These are phyloP conservation scores for Sinosuthora webbiana DNA, from an alignment of 2,113 vertebrate genomes.

Conservation along the genomic window DNA sequence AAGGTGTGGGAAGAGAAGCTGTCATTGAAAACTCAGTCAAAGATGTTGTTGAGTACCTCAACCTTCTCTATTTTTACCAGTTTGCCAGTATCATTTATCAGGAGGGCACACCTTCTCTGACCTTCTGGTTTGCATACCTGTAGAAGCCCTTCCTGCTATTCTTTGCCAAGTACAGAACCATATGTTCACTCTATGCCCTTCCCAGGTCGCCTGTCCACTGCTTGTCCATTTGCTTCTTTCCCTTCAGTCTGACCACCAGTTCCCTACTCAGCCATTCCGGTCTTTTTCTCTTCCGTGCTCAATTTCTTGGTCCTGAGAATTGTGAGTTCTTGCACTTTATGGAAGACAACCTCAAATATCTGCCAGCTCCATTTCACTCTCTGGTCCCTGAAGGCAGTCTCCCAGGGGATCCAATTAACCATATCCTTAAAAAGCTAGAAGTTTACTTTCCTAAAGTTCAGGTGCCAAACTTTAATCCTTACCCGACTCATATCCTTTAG, in stretches of 20 bases:
- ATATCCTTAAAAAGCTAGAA: neutral
- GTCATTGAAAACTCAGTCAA: neutral
- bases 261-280: neutral
- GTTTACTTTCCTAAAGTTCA: neutral
- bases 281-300: neutral
- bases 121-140: neutral
- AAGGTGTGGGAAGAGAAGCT: neutral
- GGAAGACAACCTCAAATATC: neutral
- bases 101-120: neutral
- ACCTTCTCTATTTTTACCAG: neutral
- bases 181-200: fast-evolving
- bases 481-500: neutral
- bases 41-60: neutral
- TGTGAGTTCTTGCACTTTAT: fast-evolving
- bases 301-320: neutral
- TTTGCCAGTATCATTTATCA: neutral
- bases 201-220: neutral
- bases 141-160: neutral
- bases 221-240: neutral
- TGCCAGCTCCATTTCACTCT: neutral
- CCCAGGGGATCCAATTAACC: neutral
- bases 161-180: neutral
- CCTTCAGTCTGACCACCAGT: neutral
- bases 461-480: neutral
- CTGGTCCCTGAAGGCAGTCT: neutral